A percentile compares a stretch with the other conserved stretches of the same genome.
Evolutionary conservation across 2,888 invertebrate species (phyloP).

Genomic region (Ectropis crepuscularia): DNA sequence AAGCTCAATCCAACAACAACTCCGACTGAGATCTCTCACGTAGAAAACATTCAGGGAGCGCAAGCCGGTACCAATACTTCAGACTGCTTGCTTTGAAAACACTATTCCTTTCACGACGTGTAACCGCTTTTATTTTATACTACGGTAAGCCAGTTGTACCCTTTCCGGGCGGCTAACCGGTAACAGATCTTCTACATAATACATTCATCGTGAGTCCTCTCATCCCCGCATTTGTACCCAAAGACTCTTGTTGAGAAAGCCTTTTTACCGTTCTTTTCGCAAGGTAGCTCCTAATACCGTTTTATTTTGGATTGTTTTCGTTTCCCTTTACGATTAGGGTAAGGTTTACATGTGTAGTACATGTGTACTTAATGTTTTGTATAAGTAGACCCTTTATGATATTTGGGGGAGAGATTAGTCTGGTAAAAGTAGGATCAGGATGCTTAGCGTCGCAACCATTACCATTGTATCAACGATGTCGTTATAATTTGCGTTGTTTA

Average conservation of each 20-base stretch:
- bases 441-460: constrained; percentile 1
- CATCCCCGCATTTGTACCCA: constrained; percentile 61
- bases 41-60: constrained; percentile 2
- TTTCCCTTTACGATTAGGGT: constrained; percentile 41
- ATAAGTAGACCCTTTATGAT: constrained; percentile 36
- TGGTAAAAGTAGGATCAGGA: constrained; percentile 17
- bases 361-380: constrained; percentile 38
- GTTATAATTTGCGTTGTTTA: constrained; percentile 1
- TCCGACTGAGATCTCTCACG: constrained; percentile 1
- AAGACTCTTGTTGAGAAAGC: constrained; percentile 49
- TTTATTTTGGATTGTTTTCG: constrained; percentile 51
- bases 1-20: constrained; percentile 2
- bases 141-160: constrained; percentile 46
- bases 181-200: constrained; percentile 61
- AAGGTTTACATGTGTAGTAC: constrained; percentile 42
- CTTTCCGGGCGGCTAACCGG: constrained; percentile 54
- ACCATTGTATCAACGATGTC: background rate
- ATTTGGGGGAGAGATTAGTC: constrained; percentile 25
- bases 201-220: constrained; percentile 60
- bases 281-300: constrained; percentile 48
- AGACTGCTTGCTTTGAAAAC: constrained; percentile 12
- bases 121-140: constrained; percentile 24
- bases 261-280: constrained; percentile 46
- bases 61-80: constrained; percentile 7
- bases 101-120: constrained; percentile 13